Evolutionary conservation across 1,140 invertebrate genomes (phyloP), one percentile per base, ranked within the genome.

Genomic region (Drosophila parvula): DNA sequence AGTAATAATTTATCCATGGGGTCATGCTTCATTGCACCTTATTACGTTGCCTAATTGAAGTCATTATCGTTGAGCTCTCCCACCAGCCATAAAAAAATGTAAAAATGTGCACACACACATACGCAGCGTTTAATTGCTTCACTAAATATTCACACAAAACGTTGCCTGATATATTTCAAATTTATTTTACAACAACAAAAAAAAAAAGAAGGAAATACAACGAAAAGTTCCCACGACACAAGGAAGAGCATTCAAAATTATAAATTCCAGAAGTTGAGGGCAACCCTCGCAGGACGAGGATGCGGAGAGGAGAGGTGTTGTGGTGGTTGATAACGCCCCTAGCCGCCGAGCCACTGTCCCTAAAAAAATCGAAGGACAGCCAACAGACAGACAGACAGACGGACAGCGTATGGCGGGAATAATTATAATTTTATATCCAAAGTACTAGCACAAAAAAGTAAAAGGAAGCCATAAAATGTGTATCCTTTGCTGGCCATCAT

Each of bases 351-450:
- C 32, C 40, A 47, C 32, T 48, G 32, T 44, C 60, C 48, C 38
- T 36, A 63, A 40, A 51, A 51, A 59, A 56, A 55, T 43, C 30
- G 27, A 61, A 60, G 44, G 56, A 28, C 63, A 43, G 53, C 53
- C 69, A 57, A 62, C 76, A 85, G 70, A 43, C 62, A 67, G 47
- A 30, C 28, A 48, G 45, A 28, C 48, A 12, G 43, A 16, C 51
- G 34, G 53, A 48, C 16, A 74, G 56, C 71, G 61, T 75, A 71
- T 76, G 81, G 81, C 83, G 74, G 73, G 83, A 81, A 88, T 88
- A 88, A 89, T 88, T 88, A 83, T 88, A 88, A 88, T 78, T 88
- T 82, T 78, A 88, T 86, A 77, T 86, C 78, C n/a, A n/a, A 82
- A 83, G 79, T 89, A 83, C 76, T 73, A 58, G 53, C 67, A 61